These are phyloP conservation scores for Strigops habroptila DNA, from an alignment of 2,113 vertebrate genomes.

Conservation along the genomic window DNA sequence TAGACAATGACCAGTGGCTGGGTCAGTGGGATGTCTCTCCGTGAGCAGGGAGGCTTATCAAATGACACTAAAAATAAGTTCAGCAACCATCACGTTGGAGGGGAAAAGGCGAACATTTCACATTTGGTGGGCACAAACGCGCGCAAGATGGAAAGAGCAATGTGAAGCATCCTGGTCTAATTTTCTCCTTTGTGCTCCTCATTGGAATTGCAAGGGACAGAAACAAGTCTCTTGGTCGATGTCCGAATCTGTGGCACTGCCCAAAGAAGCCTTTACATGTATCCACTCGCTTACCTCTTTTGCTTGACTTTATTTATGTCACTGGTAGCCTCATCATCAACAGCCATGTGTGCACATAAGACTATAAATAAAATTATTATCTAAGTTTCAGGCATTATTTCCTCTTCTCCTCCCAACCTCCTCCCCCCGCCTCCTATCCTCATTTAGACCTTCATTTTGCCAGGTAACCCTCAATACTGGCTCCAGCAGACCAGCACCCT, in stretches of 20 bases:
- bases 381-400: constrained; percentile 8
- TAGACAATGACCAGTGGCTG: constrained; percentile 99
- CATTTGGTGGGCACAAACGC: constrained; percentile 81
- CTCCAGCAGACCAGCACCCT: neutral
- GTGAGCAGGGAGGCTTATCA: constrained; percentile 92
- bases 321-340: constrained; percentile 68
- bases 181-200: constrained; percentile 85
- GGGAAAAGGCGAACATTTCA: constrained; percentile 78
- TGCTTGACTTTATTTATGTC: constrained; percentile 75
- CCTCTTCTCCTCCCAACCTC: neutral
- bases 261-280: constrained; percentile 65
- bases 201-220: constrained; percentile 66
- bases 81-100: constrained; percentile 92
- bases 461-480: neutral
- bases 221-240: constrained; percentile 74
- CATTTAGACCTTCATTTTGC: neutral
- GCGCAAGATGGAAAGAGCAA: constrained; percentile 74
- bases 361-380: constrained; percentile 70
- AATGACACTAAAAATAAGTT: constrained; percentile 99
- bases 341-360: constrained; percentile 62
- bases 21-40: constrained; percentile 98
- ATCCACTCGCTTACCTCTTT: constrained; percentile 73
- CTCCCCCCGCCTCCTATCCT: neutral
- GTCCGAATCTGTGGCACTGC: constrained; percentile 67
- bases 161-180: constrained; percentile 73